Evolutionary conservation across 1,140 invertebrate species (phyloP), one percentile per base, ranked within the genome.

Genomic region (Pseudobourletiella spinata): DNA sequence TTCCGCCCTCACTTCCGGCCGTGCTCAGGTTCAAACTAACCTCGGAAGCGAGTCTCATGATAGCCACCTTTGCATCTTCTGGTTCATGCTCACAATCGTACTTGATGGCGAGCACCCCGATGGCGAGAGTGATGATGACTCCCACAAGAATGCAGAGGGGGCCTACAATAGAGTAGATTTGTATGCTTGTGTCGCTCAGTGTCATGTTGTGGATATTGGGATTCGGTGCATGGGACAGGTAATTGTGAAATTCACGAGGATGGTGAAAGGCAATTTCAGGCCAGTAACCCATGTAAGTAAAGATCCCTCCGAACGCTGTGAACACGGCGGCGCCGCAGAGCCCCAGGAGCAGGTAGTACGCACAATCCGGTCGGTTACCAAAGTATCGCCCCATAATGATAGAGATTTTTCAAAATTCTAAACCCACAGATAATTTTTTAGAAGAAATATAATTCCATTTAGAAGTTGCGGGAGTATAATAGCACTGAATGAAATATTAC

Each of bases 71-170:
- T 0, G 67, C 61, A n/a, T 66, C 60, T 28, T 66, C 67, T 18
- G 67, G 64, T 43, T 66, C 67, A 46, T 69, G 44, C 42, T 69
- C 64, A 51, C 67, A 69, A 29, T 66, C 57, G 48, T 69, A 69
- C 51, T 64, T 65, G 3, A 69, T 22, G 18, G 64, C 64, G 43
- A 64, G 57, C 22, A 61, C 55, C 29, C 44, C 64, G 1, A 69
- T 35, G 22, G 56, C 32, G 2, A 65, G n/a, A 16, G 59, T 50
- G 8, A 69, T 35, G 11, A 63, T 25, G 28, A 66, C 42, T 46
- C 67, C 67, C 20, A 69, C 57, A 30, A 57, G 15, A 2, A 69
- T 22, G 51, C 59, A 64, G 3, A 64, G 18, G 15, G 67, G 67
- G 1, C 67, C 67, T 11, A 66, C 57, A 29, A 69, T 50, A 1